Evolutionary conservation across 2,888 invertebrate species (phyloP).

Genomic region (Nemurella pictetii): DNA sequence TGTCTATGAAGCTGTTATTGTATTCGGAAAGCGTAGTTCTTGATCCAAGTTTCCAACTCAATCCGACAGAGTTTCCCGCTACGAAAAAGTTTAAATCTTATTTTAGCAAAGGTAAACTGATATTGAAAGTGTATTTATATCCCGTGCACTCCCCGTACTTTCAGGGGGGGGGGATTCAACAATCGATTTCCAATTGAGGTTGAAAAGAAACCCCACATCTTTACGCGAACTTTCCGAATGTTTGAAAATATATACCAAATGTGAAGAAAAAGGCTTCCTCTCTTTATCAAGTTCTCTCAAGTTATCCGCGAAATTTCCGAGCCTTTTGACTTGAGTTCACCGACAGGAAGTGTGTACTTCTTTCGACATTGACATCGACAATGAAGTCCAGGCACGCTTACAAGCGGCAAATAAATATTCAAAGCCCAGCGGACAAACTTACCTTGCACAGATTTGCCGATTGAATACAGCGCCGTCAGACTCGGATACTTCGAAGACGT

Average conservation of each 20-base stretch:
- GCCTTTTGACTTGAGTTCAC: not conserved
- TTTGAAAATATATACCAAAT: not conserved
- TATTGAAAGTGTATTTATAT: not conserved
- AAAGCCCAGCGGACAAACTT: slow-evolving; percentile 43
- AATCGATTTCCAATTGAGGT: not conserved
- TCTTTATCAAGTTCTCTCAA: no score
- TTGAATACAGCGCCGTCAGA: slow-evolving; percentile 87
- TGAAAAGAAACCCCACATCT: not conserved
- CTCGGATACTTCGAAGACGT: slow-evolving; percentile 81
- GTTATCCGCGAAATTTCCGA: not conserved
- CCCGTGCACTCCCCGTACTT: not conserved
- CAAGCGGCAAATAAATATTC: not conserved
- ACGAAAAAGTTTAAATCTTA: not conserved
- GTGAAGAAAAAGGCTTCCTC: not conserved
- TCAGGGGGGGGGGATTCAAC: not conserved
- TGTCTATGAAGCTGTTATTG: not conserved
- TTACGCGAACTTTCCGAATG: not conserved
- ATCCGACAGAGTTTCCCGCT: not conserved
- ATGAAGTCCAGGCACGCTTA: not conserved
- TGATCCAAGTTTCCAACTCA: not conserved
- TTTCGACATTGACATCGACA: not conserved
- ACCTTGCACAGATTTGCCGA: slow-evolving; percentile 93
- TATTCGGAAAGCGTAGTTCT: not conserved
- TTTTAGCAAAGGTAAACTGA: not conserved
- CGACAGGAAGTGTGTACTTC: not conserved